Conservation (phyloP, 30 jellyfish, hydroid and myxozoan species). For the Hydractinia echinata region DNA sequence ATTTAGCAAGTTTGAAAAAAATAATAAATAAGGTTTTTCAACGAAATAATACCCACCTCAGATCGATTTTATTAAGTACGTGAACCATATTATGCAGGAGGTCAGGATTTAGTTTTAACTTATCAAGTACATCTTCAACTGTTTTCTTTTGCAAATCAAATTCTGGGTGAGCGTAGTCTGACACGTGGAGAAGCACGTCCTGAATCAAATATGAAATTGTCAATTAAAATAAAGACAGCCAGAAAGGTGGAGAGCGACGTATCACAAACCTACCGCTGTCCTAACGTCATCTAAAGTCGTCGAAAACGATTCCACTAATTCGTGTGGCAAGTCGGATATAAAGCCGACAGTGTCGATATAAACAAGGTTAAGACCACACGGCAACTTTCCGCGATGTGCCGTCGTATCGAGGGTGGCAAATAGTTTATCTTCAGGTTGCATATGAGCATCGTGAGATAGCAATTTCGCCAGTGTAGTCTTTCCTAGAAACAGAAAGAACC, state of each 20-base stretch:
- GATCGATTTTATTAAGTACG: constrained; percentile 77
- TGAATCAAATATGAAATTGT: not conserved
- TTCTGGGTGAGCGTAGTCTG: constrained; percentile 95
- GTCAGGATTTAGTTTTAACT: constrained; percentile 43
- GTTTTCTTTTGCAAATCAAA: constrained; percentile 74
- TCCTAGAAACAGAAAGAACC: constrained; percentile 39
- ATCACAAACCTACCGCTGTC: constrained; percentile 64
- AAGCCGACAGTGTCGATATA: constrained; percentile 96
- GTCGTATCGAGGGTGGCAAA: constrained; percentile 97
- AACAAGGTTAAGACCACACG: constrained; percentile 67
- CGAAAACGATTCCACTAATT: constrained; percentile 82
- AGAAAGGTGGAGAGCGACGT: not conserved
- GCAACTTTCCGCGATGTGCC: constrained; percentile 93
- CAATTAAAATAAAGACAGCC: no score
- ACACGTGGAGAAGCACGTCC: constrained; percentile 93
- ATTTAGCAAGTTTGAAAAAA: not conserved
- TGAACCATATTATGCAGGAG: constrained; percentile 68
- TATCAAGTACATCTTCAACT: constrained; percentile 62
- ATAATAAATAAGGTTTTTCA: not conserved
- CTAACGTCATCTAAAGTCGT: constrained; percentile 87
- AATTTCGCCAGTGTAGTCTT: constrained; percentile 87
- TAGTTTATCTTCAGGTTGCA: constrained; percentile 84
- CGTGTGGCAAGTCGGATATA: constrained; percentile 95
- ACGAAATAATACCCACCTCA: constrained; percentile 42
- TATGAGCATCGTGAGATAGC: constrained; percentile 60